Evolutionary conservation across 2,113 vertebrate genomes (phyloP), one percentile per base, ranked within the genome.

Genomic region (Microcebus murinus): DNA sequence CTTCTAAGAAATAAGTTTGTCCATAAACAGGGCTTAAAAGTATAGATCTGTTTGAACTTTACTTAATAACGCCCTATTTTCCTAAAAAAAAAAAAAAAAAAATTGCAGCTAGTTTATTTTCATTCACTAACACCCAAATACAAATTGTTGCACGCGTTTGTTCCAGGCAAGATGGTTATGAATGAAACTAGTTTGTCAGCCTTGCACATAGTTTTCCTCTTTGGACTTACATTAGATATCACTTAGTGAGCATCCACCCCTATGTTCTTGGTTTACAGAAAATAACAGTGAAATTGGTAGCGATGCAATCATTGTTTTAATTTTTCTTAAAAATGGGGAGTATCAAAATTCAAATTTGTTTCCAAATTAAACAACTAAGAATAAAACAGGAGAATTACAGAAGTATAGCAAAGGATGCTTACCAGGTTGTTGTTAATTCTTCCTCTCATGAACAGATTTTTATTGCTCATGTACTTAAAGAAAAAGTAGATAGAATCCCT

Each of bases 311-410:
- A 95, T 96, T 94, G 61, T 95, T 96, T 98, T 76, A 97, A 9
- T 67, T 96, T 95, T 97, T 31, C 52, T 87, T 95, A 93, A 97
- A 97, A 97, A 83, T 34, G 52, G 6, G 29, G 15, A 67, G 17
- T n/a, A 85, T 61, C 61, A 97, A 91, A 95, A 45, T 80, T 21
- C 79, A 93, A 74, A 87, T 94, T 96, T 94, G 20, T 92, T 94
- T 97, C 79, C 97, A 97, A 98, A 97, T 98, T 97, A 98, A 7
- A 3, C 52, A 96, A 87, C 52, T 77, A 84, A 42, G 92, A 87
- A 92, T 48, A 97, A 96, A 94, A 79, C 4, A 95, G 31, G 48
- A 34, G 80, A 97, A 97, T 97, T 97, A 91, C 73, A 96, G 9
- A 92, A 36, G 27, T 45, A 91, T 92, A 90, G 89, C 96, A 96